These are phyloP conservation scores for Cremastobaeus sp. DNA, from an alignment of 2,888 invertebrate species.

Conservation along the genomic window DNA sequence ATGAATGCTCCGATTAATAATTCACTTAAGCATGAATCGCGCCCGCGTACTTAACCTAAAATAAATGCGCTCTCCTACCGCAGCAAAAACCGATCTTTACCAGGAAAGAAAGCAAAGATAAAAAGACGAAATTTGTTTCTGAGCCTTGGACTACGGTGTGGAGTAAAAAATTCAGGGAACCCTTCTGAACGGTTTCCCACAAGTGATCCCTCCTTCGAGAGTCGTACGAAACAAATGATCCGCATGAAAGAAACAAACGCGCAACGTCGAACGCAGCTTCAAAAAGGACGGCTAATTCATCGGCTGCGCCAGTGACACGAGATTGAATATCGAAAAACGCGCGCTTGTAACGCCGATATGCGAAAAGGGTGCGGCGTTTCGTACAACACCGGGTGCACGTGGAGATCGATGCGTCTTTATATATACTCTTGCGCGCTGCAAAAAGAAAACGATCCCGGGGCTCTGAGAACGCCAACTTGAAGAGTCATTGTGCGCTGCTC, in stretches of 20 bases:
- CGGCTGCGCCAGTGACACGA: constrained; percentile 29
- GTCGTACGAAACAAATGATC: constrained; percentile 36
- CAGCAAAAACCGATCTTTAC: too few species aligned
- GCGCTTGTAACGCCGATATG: constrained; percentile 37
- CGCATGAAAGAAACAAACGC: constrained; percentile 45
- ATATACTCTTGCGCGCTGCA: constrained; percentile 34
- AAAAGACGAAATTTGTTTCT: constrained; percentile 3
- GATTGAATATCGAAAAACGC: constrained; percentile 52
- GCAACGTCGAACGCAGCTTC: constrained; percentile 30
- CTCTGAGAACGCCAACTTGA: constrained; percentile 47
- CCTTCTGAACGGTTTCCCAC: constrained; percentile 27
- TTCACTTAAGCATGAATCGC: not conserved
- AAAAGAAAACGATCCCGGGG: constrained; percentile 37
- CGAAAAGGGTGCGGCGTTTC: constrained; percentile 41
- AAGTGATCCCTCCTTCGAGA: constrained; percentile 7
- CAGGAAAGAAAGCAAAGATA: not conserved
- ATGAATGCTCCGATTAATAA: too few species aligned
- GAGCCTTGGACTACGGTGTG: not conserved
- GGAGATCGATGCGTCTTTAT: constrained; percentile 56
- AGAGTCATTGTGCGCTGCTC: constrained; percentile 54
- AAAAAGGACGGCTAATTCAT: constrained; percentile 37
- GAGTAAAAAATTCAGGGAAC: constrained; percentile 18
- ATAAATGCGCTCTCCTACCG: not conserved
- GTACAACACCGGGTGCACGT: constrained; percentile 47
- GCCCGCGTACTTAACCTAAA: not conserved